phyloP scores from a whole-genome alignment of 2,113 vertebrate genomes.

The Anarrhichthys ocellatus region DNA sequence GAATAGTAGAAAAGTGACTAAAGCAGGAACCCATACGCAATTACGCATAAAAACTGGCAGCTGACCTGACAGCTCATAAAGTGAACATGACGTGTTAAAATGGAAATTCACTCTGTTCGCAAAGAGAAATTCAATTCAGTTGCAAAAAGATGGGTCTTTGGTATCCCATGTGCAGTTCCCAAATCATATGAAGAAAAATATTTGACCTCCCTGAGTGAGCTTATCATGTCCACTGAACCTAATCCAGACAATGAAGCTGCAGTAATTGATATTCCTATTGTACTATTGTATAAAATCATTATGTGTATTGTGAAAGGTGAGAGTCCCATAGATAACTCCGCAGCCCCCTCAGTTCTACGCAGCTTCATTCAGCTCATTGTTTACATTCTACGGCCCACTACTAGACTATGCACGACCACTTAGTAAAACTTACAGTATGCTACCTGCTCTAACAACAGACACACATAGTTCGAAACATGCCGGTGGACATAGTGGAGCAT shows the following conservation, averaged over 20 bases:
- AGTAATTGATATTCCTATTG: neutral
- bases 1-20: neutral
- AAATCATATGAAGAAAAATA: neutral
- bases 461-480: neutral
- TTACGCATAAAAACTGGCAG: constrained; percentile 31
- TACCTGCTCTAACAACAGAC: neutral
- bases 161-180: neutral
- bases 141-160: neutral
- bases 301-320: neutral
- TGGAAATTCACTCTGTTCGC: constrained; percentile 1
- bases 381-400: neutral
- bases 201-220: neutral
- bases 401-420: neutral
- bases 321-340: neutral
- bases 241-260: neutral
- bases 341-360: neutral
- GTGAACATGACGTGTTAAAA: constrained; percentile 26
- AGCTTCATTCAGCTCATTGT: neutral
- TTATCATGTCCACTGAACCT: neutral
- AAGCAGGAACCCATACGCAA: constrained; percentile 29
- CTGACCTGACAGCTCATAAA: constrained; percentile 30
- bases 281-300: neutral
- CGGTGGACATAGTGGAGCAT: neutral
- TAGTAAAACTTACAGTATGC: too few species aligned
- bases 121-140: neutral